Evolutionary conservation across 2,113 vertebrate species (phyloP).

Genomic region (Etheostoma cragini): DNA sequence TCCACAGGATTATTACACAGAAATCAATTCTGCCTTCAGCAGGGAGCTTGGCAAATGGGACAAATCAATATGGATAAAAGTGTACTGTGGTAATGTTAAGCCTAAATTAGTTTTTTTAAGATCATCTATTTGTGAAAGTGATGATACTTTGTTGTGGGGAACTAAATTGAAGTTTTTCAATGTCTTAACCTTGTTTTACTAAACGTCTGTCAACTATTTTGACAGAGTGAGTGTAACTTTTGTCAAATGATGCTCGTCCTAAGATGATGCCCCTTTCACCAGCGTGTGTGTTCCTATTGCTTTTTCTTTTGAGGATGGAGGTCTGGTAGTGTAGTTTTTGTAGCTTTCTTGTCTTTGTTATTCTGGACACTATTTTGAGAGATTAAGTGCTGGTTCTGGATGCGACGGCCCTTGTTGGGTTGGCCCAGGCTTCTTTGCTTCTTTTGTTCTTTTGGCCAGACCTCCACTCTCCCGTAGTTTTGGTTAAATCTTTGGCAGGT

Average conservation of each 20-base stretch:
- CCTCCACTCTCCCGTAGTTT: too few relatives aligned
- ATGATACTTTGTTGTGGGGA: background rate
- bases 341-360: too few relatives aligned
- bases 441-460: too few relatives aligned
- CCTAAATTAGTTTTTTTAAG: background rate
- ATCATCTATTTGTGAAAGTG: background rate
- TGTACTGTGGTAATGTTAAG: background rate
- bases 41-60: conserved; percentile 17
- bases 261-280: background rate
- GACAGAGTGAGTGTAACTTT: conserved; percentile 4
- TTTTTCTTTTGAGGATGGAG: too few relatives aligned
- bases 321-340: too few relatives aligned
- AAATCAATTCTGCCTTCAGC: conserved; percentile 40
- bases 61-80: conserved; percentile 21
- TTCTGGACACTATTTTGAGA: too few relatives aligned
- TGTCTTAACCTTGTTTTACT: background rate
- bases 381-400: too few relatives aligned
- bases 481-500: too few relatives aligned
- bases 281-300: too few relatives aligned
- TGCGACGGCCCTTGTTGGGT: too few relatives aligned
- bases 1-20: conserved; percentile 1
- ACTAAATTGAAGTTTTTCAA: background rate
- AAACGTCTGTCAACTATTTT: conserved; percentile 19
- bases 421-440: too few relatives aligned
- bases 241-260: background rate